Conservation (phyloP, 2,113 vertebrate genomes). For the Salvator merianae region DNA sequence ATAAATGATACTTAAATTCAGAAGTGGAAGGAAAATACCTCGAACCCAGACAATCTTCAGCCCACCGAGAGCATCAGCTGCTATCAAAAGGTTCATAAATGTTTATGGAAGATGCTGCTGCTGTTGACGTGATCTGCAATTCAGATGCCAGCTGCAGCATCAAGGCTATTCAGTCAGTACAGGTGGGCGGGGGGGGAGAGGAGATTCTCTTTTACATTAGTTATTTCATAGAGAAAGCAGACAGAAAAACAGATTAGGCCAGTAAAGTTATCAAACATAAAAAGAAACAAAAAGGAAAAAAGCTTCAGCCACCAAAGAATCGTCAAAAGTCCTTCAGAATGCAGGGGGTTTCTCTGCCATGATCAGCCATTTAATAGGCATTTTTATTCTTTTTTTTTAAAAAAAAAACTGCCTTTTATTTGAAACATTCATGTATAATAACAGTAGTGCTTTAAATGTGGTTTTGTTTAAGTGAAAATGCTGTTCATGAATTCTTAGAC, state of each 20-base stretch:
- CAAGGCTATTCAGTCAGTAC: slow-evolving; percentile 51
- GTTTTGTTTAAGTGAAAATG: slow-evolving; percentile 69
- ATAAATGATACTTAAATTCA: slow-evolving; percentile 22
- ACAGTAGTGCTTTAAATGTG: slow-evolving; percentile 67
- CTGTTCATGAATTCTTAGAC: slow-evolving; percentile 84
- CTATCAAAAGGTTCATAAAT: slow-evolving; percentile 48
- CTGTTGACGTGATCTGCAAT: slow-evolving; percentile 61
- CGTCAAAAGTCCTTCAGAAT: slow-evolving; percentile 64
- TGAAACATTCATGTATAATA: slow-evolving; percentile 73
- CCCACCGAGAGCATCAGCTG: slow-evolving; percentile 35
- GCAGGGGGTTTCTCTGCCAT: slow-evolving; percentile 76
- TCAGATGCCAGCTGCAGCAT: slow-evolving; percentile 50
- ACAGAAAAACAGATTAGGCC: slow-evolving; percentile 69
- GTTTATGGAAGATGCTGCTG: slow-evolving; percentile 30
- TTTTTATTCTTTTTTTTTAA: slow-evolving; percentile 38
- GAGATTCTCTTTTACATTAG: slow-evolving; percentile 65
- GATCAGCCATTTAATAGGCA: slow-evolving; percentile 72
- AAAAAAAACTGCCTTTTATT: slow-evolving; percentile 68
- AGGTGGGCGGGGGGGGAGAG: slow-evolving; percentile 36
- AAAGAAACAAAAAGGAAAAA: slow-evolving; percentile 4
- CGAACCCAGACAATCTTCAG: slow-evolving; percentile 2
- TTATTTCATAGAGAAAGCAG: slow-evolving; percentile 73
- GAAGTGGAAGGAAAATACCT: not conserved
- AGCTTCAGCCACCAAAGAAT: slow-evolving; percentile 68
- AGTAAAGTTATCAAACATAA: slow-evolving; percentile 68